These are phyloP conservation scores for Pachydiplax longipennis DNA, from an alignment of 2,888 invertebrate genomes.

Conservation along the genomic window DNA sequence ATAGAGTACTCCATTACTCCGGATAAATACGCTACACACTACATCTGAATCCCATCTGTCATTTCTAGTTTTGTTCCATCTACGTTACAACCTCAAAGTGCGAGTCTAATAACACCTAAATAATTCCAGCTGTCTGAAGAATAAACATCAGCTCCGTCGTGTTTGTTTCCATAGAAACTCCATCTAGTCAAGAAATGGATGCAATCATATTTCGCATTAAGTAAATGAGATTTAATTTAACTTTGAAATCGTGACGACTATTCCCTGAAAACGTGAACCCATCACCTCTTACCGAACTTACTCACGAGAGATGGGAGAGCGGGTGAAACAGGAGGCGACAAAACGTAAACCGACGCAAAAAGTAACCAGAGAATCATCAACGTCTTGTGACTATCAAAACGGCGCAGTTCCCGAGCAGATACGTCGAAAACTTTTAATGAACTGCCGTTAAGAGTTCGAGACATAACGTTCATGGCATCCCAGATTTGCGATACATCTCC, in stretches of 20 bases:
- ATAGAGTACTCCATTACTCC: too few relatives aligned
- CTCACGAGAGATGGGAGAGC: neutral
- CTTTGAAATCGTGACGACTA: neutral
- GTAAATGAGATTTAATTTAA: neutral
- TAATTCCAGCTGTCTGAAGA: neutral
- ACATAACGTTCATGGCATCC: neutral
- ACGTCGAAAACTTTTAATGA: neutral
- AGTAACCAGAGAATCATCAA: neutral
- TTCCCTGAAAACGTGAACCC: neutral
- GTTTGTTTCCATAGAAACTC: neutral
- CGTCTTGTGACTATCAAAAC: neutral
- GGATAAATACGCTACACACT: too few relatives aligned
- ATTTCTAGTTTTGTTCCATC: too few relatives aligned
- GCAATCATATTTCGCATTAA: slow-evolving; percentile 9
- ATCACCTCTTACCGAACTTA: neutral
- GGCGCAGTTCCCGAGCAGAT: neutral
- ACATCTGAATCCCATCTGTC: too few relatives aligned
- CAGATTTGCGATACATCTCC: too few relatives aligned
- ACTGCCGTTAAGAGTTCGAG: neutral
- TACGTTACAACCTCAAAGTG: neutral
- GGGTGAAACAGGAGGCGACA: neutral
- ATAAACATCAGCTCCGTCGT: neutral
- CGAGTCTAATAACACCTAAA: neutral
- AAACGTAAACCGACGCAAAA: neutral
- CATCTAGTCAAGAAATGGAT: neutral